These are phyloP conservation scores for Chionomys nivalis DNA, from an alignment of 2,113 vertebrate species.

Conservation along the genomic window DNA sequence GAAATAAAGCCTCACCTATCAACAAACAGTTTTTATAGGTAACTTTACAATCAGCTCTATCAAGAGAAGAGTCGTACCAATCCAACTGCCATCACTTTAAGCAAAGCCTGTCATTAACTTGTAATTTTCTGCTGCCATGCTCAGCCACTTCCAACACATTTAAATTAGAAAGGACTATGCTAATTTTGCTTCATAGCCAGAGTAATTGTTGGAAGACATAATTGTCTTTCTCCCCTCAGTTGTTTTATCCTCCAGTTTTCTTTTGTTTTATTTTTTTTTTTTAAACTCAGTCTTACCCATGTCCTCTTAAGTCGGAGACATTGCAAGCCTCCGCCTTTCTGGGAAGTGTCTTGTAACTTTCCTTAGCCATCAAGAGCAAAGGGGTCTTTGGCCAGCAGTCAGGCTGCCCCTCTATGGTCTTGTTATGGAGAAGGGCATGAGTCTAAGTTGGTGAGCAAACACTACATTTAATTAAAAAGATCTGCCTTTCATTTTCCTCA, in stretches of 20 bases:
- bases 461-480: slow-evolving; percentile 77
- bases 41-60: slow-evolving; percentile 81
- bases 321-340: slow-evolving; percentile 77
- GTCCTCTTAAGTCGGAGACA: slow-evolving; percentile 81
- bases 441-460: slow-evolving; percentile 69
- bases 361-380: slow-evolving; percentile 78
- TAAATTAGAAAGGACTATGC: slow-evolving; percentile 91
- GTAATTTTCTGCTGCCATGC: slow-evolving; percentile 90
- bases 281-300: slow-evolving; percentile 82
- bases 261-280: slow-evolving; percentile 61
- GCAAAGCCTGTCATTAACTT: slow-evolving; percentile 87
- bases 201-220: slow-evolving; percentile 89
- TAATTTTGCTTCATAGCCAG: slow-evolving; percentile 89
- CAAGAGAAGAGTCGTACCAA: slow-evolving; percentile 83
- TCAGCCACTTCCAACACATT: slow-evolving; percentile 89
- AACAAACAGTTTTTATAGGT: slow-evolving; percentile 84
- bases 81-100: slow-evolving; percentile 85
- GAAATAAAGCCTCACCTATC: slow-evolving; percentile 72
- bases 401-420: slow-evolving; percentile 76
- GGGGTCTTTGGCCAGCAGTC: slow-evolving; percentile 76
- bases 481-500: slow-evolving; percentile 67
- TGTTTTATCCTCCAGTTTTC: slow-evolving; percentile 85
- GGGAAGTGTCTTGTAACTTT: slow-evolving; percentile 83
- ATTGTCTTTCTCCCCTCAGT: slow-evolving; percentile 85
- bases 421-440: slow-evolving; percentile 33